A percentile compares a stretch with the other conserved stretches of the same genome.
These are phyloP conservation scores for Chironomus striatipennis DNA, from an alignment of 1,140 invertebrate genomes.

Conservation along the genomic window DNA sequence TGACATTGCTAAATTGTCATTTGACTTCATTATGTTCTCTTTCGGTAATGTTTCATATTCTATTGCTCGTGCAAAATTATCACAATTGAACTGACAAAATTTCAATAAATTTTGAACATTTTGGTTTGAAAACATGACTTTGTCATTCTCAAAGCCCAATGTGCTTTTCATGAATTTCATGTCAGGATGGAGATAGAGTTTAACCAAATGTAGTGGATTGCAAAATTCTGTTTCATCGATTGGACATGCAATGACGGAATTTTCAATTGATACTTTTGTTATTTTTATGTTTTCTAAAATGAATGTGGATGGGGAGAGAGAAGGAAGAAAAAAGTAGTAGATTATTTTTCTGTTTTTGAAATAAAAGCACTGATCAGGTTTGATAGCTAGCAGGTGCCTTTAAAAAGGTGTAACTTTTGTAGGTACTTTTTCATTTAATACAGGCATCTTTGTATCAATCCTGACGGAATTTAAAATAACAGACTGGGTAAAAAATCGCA, in stretches of 20 bases:
- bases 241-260: constrained; percentile 37
- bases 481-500: too few relatives aligned
- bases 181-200: constrained; percentile 43
- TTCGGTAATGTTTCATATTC: constrained; percentile 38
- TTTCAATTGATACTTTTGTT: constrained; percentile 34
- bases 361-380: too few relatives aligned
- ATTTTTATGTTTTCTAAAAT: constrained; percentile 38
- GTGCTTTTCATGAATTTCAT: constrained; percentile 45
- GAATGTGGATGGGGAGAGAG: too few relatives aligned
- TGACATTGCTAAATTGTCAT: constrained; percentile 40
- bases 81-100: constrained; percentile 50
- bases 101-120: constrained; percentile 52
- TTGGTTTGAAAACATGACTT: constrained; percentile 49
- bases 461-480: too few relatives aligned
- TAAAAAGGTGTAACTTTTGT: too few relatives aligned
- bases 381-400: too few relatives aligned
- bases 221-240: constrained; percentile 36
- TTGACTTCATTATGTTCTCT: constrained; percentile 34
- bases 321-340: not conserved
- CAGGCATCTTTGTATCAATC: too few relatives aligned
- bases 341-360: too few relatives aligned
- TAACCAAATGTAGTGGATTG: constrained; percentile 33
- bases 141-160: constrained; percentile 49
- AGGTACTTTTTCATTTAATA: too few relatives aligned
- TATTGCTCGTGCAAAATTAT: constrained; percentile 36